phyloP scores from a whole-genome alignment of 2,797 vertebrate genomes.

The Lacerta agilis region DNA sequence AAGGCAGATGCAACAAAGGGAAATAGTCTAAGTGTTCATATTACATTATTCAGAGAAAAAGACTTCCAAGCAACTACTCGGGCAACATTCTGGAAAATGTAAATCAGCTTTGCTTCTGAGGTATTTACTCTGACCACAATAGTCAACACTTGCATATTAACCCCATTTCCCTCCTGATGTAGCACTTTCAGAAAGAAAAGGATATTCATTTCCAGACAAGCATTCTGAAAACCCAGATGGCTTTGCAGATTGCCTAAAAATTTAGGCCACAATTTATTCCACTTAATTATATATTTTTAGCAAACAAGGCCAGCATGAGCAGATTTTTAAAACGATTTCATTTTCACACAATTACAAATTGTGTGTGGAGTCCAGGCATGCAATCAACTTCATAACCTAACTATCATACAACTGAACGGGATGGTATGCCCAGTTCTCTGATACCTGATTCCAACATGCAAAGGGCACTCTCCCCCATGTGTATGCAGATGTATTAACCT shows the following conservation, averaged over 20 bases:
- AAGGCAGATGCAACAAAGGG: conserved; percentile 43
- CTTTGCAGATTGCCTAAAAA: conserved; percentile 47
- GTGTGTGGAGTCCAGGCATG: background rate
- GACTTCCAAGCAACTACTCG: conserved; percentile 55
- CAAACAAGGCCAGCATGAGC: background rate
- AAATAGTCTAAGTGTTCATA: conserved; percentile 53
- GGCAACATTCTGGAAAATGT: conserved; percentile 65
- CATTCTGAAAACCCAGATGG: conserved; percentile 59
- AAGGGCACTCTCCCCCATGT: too few relatives aligned
- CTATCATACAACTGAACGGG: background rate
- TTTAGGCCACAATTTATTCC: conserved; percentile 32
- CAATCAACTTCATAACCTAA: background rate
- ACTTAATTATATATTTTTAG: background rate
- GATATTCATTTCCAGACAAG: conserved; percentile 69
- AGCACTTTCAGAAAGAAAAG: conserved; percentile 58
- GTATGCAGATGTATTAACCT: background rate
- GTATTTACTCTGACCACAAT: conserved; percentile 58
- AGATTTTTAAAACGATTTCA: conserved; percentile 18
- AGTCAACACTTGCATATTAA: conserved; percentile 40
- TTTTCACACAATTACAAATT: conserved; percentile 6
- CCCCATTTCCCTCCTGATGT: conserved; percentile 60
- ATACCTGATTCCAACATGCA: background rate
- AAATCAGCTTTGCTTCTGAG: conserved; percentile 54
- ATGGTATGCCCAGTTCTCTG: background rate
- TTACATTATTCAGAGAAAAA: conserved; percentile 64